These are phyloP conservation scores for Toxotes jaculatrix DNA, from an alignment of 2,113 vertebrate species.

Conservation along the genomic window DNA sequence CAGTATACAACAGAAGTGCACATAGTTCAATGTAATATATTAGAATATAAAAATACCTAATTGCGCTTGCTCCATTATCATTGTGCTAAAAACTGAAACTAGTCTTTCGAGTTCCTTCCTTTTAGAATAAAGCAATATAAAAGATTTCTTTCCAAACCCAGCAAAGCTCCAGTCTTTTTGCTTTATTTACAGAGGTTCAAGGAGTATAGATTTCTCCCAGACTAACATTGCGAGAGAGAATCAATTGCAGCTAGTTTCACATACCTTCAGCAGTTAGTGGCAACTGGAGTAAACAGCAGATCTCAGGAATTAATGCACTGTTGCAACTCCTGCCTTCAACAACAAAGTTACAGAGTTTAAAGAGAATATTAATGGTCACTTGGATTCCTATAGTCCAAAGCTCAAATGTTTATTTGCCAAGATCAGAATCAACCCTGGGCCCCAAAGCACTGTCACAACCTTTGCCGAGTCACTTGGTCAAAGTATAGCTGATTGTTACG, in stretches of 20 bases:
- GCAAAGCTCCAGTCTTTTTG: not conserved
- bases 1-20: not conserved
- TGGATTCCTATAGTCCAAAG: not conserved
- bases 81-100: not conserved
- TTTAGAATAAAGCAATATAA: not conserved
- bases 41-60: not conserved
- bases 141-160: not conserved
- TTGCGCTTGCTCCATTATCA: not conserved
- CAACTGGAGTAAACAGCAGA: not conserved
- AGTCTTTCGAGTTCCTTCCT: not conserved
- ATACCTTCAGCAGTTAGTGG: not conserved
- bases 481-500: not conserved
- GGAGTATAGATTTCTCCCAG: constrained; percentile 24
- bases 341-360: not conserved
- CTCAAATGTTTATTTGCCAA: not conserved
- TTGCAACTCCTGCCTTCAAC: not conserved
- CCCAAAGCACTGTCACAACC: not conserved
- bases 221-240: not conserved
- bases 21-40: not conserved
- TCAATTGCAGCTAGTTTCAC: constrained; percentile 24
- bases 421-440: not conserved
- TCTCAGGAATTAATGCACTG: not conserved
- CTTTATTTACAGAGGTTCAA: not conserved
- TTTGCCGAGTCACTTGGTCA: not conserved
- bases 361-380: not conserved